These are phyloP conservation scores for Diplolepis rosae DNA, from an alignment of 2,888 invertebrate genomes.

Conservation along the genomic window DNA sequence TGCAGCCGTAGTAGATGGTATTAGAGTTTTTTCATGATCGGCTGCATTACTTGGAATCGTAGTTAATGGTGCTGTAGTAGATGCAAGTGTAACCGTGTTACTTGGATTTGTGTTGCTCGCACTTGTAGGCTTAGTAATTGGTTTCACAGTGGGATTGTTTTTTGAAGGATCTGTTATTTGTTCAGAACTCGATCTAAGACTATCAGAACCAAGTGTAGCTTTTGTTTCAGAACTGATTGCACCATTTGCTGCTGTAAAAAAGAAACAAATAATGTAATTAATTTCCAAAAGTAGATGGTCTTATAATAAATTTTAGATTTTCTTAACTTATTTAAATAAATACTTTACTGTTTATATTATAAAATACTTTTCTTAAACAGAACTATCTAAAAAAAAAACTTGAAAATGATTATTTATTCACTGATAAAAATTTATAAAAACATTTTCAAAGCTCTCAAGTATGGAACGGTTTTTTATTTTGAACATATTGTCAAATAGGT, in stretches of 20 bases:
- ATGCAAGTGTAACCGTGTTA: neutral
- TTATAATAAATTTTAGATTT: neutral
- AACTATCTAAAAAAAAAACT: neutral
- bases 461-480: neutral
- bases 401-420: too few species aligned
- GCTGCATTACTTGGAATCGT: too few species aligned
- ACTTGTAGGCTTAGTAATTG: neutral
- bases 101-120: too few species aligned
- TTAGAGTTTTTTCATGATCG: neutral
- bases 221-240: neutral
- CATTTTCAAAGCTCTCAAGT: neutral
- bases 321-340: neutral
- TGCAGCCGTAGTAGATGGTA: neutral
- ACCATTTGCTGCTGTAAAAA: neutral
- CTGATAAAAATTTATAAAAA: neutral
- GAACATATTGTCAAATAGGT: too few species aligned
- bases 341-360: neutral
- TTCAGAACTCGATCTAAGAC: neutral
- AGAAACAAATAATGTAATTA: neutral
- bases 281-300: neutral
- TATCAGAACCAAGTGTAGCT: neutral
- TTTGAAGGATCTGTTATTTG: too few species aligned
- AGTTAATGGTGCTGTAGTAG: neutral
- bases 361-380: neutral
- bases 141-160: neutral